Conservation (phyloP, 2,113 vertebrate genomes). For the Heterochromis multidens region DNA sequence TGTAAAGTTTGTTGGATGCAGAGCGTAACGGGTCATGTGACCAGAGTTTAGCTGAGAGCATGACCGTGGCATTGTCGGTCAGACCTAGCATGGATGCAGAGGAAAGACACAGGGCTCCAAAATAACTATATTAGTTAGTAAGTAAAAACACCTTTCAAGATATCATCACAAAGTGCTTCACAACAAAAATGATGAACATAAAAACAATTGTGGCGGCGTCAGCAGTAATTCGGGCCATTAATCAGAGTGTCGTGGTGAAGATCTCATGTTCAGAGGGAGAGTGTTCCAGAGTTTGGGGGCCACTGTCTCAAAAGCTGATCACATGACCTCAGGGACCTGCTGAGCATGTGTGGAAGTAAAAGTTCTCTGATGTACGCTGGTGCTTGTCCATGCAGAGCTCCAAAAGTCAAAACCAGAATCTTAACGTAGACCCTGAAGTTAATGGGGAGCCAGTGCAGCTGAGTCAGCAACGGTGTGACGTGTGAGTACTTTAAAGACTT, state of each 20-base stretch:
- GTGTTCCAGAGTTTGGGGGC: not conserved
- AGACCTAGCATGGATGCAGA: not conserved
- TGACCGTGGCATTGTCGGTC: not conserved
- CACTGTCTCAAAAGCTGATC: not conserved
- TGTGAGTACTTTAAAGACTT: too few species aligned
- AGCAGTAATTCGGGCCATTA: too few species aligned
- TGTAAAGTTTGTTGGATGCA: not conserved
- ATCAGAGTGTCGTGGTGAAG: too few species aligned
- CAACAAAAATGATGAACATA: not conserved
- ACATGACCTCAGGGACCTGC: accelerated
- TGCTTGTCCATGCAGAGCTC: not conserved
- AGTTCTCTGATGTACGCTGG: not conserved
- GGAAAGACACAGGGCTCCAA: not conserved
- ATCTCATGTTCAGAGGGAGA: not conserved
- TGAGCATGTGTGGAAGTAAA: not conserved
- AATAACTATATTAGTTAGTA: not conserved
- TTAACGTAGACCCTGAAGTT: not conserved
- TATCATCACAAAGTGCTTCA: not conserved
- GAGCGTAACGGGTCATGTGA: not conserved
- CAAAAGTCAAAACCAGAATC: not conserved
- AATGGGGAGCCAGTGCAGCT: not conserved
- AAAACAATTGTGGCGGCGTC: too few species aligned
- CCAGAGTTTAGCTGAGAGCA: not conserved
- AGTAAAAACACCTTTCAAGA: not conserved
- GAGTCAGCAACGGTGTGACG: not conserved